Base-by-base conservation (phyloP, 1,140 invertebrate species). In the Euglossa dilemma region DNA sequence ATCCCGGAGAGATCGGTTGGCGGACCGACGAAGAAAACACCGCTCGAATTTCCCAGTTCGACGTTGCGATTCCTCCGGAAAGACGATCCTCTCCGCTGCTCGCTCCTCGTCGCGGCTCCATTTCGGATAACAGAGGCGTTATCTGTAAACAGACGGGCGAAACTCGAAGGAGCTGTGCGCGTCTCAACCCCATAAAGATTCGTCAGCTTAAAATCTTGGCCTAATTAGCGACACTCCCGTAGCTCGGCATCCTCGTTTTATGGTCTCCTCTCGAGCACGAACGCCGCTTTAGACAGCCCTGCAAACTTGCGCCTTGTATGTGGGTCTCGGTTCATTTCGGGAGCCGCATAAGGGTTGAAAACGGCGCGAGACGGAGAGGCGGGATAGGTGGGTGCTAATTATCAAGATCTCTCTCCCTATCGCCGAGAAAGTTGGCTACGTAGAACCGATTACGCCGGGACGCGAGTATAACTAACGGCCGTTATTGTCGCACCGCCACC, bases 361-460 rank as follows among this genome's bases (percentile, higher is more conserved):
- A 47, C 4, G 43, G 16, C 18, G 45, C 9, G 7, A 28, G 59
- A 6, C n/a, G 4, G 50, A 56, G 36, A 20, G 45, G 16, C 61
- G 43, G 2, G 79, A 87, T 85, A 88, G 87, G 86, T 85, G 71
- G 86, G 43, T 85, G 84, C 87, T 89, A 88, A 89, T 89, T 89
- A 89, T 89, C 87, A 89, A 87, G 87, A 84, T 89, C 87, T 81
- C 85, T 76, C 70, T 54, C 87, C 72, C 71, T 88, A 80, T 85
- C 80, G 61, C 43, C 71, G 43, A 23, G 54, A 85, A 88, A 89
- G 87, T 89, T 89, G 75, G 79, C 66, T 61, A 69, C 67, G 43
- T 83, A 71, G 84, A 85, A 88, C 75, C 87, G 87, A 89, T 89
- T 88, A 89, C 84, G 84, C 52, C 52, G 72, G 77, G 77, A 83